Evolutionary conservation across 2,888 invertebrate genomes (phyloP).

Genomic region (Cinara cedri): DNA sequence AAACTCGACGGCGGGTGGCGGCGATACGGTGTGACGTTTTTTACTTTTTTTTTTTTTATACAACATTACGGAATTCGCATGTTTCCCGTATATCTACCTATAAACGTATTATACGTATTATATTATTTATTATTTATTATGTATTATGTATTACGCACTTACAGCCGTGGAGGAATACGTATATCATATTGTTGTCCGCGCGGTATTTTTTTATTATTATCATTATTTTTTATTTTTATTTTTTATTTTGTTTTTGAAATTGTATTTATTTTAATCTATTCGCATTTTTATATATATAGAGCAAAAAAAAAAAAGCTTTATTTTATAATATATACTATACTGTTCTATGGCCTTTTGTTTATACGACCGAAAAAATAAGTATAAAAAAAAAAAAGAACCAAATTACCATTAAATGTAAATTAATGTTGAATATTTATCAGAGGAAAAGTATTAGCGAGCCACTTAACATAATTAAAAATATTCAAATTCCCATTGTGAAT

Average conservation of each 20-base stretch:
- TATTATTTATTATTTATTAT: neutral
- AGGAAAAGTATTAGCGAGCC: conserved; percentile 45
- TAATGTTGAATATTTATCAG: conserved; percentile 51
- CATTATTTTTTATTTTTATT: too few species aligned
- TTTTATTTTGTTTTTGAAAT: neutral
- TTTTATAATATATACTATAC: conserved; percentile 8
- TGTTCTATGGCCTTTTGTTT: conserved; percentile 36
- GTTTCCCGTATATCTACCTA: too few species aligned
- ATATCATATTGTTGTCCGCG: neutral
- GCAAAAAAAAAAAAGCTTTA: conserved; percentile 21
- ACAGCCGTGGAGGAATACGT: too few species aligned
- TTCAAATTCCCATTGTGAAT: conserved; percentile 53
- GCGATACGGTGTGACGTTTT: neutral
- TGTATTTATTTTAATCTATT: conserved; percentile 32
- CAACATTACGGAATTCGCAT: neutral
- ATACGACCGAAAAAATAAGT: conserved; percentile 10
- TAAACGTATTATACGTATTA: neutral
- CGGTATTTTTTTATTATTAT: neutral
- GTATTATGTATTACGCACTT: neutral
- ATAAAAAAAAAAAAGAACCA: neutral
- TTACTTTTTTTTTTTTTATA: too few species aligned
- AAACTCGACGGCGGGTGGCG: neutral
- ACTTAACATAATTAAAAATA: conserved; percentile 56
- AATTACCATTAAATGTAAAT: conserved; percentile 56
- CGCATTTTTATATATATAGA: neutral